Evolutionary conservation across 2,888 invertebrate species (phyloP).

Genomic region (Hirudinaria manillensis): DNA sequence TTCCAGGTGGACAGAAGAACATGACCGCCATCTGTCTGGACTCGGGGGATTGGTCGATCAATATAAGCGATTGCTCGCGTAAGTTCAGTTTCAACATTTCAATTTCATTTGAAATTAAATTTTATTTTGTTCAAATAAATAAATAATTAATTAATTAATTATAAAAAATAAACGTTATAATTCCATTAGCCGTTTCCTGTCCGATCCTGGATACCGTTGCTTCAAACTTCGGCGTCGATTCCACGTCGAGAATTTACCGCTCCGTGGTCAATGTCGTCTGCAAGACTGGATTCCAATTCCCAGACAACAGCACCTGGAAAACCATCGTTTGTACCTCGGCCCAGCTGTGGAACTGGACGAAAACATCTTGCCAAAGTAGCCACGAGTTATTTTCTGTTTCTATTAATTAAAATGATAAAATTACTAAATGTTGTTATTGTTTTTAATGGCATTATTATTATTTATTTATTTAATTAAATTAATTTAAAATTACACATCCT

Average conservation of each 20-base stretch:
- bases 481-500: too few relatives aligned
- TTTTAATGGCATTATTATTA: neutral
- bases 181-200: conserved; percentile 10
- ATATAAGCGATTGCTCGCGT: conserved; percentile 14
- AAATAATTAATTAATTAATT: neutral
- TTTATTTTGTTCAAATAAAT: neutral
- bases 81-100: neutral
- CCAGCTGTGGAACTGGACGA: conserved; percentile 12
- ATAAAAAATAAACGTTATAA: neutral
- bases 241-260: neutral
- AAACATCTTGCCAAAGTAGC: conserved; percentile 3
- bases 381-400: neutral
- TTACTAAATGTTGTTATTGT: neutral
- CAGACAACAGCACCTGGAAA: conserved; percentile 12
- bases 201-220: neutral
- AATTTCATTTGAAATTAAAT: neutral
- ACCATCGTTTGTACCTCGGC: neutral
- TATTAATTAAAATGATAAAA: too few relatives aligned
- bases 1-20: neutral
- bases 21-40: conserved; percentile 1
- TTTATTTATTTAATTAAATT: too few relatives aligned
- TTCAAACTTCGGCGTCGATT: neutral
- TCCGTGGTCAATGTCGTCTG: neutral
- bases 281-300: conserved; percentile 17
- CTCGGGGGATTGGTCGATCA: neutral